Evolutionary conservation across 2,797 vertebrate genomes (phyloP).

Genomic region (Mormyrops attenuatus): DNA sequence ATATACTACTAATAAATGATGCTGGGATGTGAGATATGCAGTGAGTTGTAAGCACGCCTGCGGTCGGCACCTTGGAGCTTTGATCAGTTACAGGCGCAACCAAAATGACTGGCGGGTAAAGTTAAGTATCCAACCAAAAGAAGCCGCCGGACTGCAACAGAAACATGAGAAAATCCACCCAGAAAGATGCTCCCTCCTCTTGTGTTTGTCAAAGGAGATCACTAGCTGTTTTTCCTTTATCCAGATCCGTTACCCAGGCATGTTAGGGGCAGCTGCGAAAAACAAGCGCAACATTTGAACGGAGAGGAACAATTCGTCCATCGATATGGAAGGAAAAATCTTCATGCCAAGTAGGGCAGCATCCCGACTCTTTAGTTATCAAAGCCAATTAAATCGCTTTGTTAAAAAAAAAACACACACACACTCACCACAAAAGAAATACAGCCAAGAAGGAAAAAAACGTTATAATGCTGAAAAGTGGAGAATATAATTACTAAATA

Average conservation of each 20-base stretch:
- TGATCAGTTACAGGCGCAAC: background rate
- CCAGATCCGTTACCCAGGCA: constrained; percentile 17
- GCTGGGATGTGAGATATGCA: background rate
- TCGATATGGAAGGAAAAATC: background rate
- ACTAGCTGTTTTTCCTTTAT: constrained; percentile 15
- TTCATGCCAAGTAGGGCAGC: background rate
- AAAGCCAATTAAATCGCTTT: background rate
- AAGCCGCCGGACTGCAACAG: background rate
- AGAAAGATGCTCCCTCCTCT: background rate
- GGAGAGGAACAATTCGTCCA: background rate
- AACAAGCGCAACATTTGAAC: constrained; percentile 6
- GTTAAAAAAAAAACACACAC: background rate
- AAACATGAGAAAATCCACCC: background rate
- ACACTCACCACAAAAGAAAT: background rate
- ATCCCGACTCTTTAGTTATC: background rate
- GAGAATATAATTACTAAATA: background rate
- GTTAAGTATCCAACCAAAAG: background rate
- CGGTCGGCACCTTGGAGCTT: background rate
- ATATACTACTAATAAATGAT: background rate
- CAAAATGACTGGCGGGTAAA: background rate
- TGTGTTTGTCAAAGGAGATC: background rate
- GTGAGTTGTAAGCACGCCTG: background rate
- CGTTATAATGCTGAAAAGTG: background rate
- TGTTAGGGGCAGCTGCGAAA: constrained; percentile 16
- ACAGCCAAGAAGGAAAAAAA: background rate